Conservation (phyloP, 2,888 invertebrate genomes). For the Lottia scabra region DNA sequence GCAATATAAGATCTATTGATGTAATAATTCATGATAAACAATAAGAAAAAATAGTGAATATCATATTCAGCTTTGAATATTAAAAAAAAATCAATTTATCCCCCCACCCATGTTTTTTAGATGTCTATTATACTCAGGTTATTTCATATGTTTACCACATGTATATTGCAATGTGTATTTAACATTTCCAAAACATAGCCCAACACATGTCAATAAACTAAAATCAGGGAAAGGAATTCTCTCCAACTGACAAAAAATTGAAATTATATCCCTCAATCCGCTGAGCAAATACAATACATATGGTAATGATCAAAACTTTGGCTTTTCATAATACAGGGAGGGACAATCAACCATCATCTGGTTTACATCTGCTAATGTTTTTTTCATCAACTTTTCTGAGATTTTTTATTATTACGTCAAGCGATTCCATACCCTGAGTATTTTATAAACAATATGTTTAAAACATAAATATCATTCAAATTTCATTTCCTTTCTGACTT, state of each 20-base stretch:
- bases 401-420: background rate
- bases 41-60: background rate
- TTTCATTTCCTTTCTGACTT: too few species aligned
- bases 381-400: background rate
- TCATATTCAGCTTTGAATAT: background rate
- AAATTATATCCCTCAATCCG: slow-evolving; percentile 22
- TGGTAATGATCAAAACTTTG: slow-evolving; percentile 8
- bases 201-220: slow-evolving; percentile 9
- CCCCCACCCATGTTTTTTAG: background rate
- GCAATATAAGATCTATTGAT: too few species aligned
- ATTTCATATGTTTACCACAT: background rate
- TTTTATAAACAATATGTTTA: too few species aligned
- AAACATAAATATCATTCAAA: too few species aligned
- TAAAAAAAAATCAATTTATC: background rate
- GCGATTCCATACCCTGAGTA: background rate
- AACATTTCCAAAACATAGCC: slow-evolving; percentile 12
- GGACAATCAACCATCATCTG: slow-evolving; percentile 10
- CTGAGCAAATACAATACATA: slow-evolving; percentile 18
- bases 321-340: slow-evolving; percentile 9
- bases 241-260: slow-evolving; percentile 17
- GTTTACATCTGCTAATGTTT: background rate
- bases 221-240: slow-evolving; percentile 10
- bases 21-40: too few species aligned
- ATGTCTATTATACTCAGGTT: background rate
- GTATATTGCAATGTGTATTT: slow-evolving; percentile 9